Evolutionary conservation across 2,888 invertebrate species (phyloP).

Genomic region (Acleris emargana): DNA sequence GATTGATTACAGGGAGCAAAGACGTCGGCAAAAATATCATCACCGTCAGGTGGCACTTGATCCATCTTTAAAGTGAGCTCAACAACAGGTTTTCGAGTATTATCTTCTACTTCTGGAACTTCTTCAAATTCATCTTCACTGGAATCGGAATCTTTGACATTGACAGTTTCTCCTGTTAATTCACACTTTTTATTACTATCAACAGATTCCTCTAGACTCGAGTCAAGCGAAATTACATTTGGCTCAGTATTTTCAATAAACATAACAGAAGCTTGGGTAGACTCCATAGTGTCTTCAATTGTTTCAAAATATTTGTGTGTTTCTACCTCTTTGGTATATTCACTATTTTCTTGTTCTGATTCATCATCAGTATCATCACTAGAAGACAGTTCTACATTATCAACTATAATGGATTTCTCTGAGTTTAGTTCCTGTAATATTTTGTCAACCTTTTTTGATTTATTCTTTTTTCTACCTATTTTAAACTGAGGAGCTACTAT

Average conservation of each 20-base stretch:
- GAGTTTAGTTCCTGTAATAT: slow-evolving; percentile 68
- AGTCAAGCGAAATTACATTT: slow-evolving; percentile 61
- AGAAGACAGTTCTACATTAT: slow-evolving; percentile 62
- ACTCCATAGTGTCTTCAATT: slow-evolving; percentile 44
- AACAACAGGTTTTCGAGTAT: slow-evolving; percentile 65
- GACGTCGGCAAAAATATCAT: slow-evolving; percentile 90
- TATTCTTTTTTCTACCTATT: slow-evolving; percentile 51
- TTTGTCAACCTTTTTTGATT: slow-evolving; percentile 54
- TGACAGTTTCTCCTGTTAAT: neutral
- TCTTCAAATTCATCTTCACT: slow-evolving; percentile 82
- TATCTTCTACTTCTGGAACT: slow-evolving; percentile 67
- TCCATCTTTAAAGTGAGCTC: slow-evolving; percentile 72
- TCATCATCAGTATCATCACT: slow-evolving; percentile 77
- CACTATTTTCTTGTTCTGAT: slow-evolving; percentile 56
- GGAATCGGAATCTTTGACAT: slow-evolving; percentile 51
- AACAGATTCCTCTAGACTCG: slow-evolving; percentile 53
- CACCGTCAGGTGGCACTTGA: slow-evolving; percentile 56
- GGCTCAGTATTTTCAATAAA: slow-evolving; percentile 53
- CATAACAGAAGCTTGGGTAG: slow-evolving; percentile 59
- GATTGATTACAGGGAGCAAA: slow-evolving; percentile 61
- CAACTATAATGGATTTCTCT: slow-evolving; percentile 65
- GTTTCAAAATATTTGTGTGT: slow-evolving; percentile 33
- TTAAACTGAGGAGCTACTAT: slow-evolving; percentile 68
- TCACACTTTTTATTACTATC: slow-evolving; percentile 31
- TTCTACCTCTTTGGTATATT: slow-evolving; percentile 49